phyloP scores from a whole-genome alignment of 2,888 invertebrate species.

The Thymelicus lineola region DNA sequence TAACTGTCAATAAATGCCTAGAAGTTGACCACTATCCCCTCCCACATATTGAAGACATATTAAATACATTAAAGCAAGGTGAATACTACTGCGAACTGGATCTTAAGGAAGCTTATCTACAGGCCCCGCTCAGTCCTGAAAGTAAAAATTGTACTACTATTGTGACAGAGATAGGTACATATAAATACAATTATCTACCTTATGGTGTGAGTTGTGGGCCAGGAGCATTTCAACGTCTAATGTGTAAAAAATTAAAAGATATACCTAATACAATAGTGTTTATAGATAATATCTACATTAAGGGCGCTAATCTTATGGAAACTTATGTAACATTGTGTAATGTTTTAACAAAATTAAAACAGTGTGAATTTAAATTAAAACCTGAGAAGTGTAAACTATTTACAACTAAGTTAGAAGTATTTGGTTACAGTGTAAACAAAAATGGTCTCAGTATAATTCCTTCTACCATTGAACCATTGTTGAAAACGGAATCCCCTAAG shows the following conservation, averaged over 20 bases:
- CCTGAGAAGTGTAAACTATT: slow-evolving; percentile 9
- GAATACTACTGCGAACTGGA: slow-evolving; percentile 43
- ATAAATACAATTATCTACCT: not conserved
- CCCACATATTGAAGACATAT: slow-evolving; percentile 27
- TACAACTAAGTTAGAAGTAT: slow-evolving; percentile 36
- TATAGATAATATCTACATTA: not conserved
- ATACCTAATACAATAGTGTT: too few relatives aligned
- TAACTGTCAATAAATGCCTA: slow-evolving; percentile 42
- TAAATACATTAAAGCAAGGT: slow-evolving; percentile 26
- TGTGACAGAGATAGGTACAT: not conserved
- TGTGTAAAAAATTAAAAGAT: not conserved
- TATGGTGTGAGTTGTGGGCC: slow-evolving; percentile 2
- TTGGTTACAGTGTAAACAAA: slow-evolving; percentile 39
- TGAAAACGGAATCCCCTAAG: too few relatives aligned
- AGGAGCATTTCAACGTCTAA: not conserved
- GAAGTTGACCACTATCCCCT: slow-evolving; percentile 33
- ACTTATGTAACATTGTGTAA: not conserved
- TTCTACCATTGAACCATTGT: too few relatives aligned
- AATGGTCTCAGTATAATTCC: not conserved
- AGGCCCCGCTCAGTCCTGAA: slow-evolving; percentile 20
- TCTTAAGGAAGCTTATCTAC: slow-evolving; percentile 41
- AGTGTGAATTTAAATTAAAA: slow-evolving; percentile 5
- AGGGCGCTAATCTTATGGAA: not conserved
- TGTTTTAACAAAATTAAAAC: not conserved
- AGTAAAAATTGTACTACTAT: not conserved